Evolutionary conservation across 1,140 invertebrate species (phyloP).

Genomic region (Drosophila triauraria): DNA sequence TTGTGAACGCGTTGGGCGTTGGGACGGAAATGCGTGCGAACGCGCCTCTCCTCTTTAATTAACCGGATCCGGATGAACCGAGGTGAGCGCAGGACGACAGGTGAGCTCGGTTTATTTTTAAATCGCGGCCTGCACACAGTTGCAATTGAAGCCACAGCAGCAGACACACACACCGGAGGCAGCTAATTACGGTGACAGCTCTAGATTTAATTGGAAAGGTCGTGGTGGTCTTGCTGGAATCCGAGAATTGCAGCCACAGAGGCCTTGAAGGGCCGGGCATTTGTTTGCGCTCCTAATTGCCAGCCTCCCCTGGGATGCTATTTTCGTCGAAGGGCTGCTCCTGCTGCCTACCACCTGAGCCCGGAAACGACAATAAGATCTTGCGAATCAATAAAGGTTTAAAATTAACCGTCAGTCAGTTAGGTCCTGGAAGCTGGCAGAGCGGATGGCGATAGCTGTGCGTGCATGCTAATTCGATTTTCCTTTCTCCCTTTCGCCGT

Average conservation of each 20-base stretch:
- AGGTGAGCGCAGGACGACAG: constrained; percentile 12
- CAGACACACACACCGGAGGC: background rate
- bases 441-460: constrained; percentile 8
- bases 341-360: constrained; percentile 16
- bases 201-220: constrained; percentile 17
- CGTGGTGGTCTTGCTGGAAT: background rate
- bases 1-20: constrained; percentile 10
- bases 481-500: no score
- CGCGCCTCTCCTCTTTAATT: constrained; percentile 20
- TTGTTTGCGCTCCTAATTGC: constrained; percentile 27
- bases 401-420: constrained; percentile 38
- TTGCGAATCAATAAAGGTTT: constrained; percentile 46
- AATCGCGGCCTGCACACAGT: constrained; percentile 3
- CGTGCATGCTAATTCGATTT: constrained; percentile 38
- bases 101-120: constrained; percentile 21
- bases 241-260: constrained; percentile 2
- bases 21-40: constrained; percentile 23
- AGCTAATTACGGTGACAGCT: constrained; percentile 26
- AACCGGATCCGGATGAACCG: constrained; percentile 30
- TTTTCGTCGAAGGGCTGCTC: constrained; percentile 6
- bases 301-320: constrained; percentile 18
- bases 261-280: background rate
- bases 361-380: constrained; percentile 24
- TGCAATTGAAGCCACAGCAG: constrained; percentile 5
- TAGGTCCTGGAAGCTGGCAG: background rate